Conservation (phyloP, 2,888 invertebrate genomes). For the Selenia dentaria region DNA sequence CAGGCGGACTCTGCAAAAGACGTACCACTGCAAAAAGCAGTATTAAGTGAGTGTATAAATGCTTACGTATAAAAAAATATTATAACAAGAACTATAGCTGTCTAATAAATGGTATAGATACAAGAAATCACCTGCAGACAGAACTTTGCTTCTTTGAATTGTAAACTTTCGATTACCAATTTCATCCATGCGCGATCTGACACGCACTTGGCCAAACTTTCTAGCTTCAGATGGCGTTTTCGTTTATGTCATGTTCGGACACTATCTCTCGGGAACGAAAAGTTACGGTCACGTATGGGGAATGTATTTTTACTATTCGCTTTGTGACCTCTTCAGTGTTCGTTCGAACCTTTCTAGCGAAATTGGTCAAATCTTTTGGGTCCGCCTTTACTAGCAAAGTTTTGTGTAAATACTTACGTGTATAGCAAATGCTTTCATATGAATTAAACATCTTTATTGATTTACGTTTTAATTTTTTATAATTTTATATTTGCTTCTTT, state of each 20-base stretch:
- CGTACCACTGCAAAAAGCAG: no score
- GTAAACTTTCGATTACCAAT: no score
- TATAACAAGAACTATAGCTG: no score
- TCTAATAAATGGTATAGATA: no score
- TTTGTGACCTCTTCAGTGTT: conserved; percentile 59
- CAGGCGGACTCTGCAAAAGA: no score
- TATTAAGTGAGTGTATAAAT: no score
- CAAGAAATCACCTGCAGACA: no score
- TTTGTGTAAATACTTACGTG: conserved; percentile 55
- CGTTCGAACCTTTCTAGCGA: conserved; percentile 60
- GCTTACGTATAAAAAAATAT: no score
- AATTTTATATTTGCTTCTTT: no score
- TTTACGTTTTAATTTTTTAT: conserved; percentile 35
- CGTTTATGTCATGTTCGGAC: conserved; percentile 57
- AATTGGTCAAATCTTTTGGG: conserved; percentile 71
- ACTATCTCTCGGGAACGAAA: conserved; percentile 51
- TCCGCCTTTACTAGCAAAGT: conserved; percentile 53
- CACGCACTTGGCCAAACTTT: conserved; percentile 38
- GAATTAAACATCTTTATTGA: conserved; percentile 49
- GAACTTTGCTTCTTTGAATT: no score
- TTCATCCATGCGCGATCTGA: no score
- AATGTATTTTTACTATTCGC: conserved; percentile 70
- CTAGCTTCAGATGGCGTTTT: conserved; percentile 50
- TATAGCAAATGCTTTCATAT: conserved; percentile 39
- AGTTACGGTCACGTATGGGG: conserved; percentile 64